phyloP scores from a whole-genome alignment of 2,888 invertebrate genomes.

The Blastobasis adustella region DNA sequence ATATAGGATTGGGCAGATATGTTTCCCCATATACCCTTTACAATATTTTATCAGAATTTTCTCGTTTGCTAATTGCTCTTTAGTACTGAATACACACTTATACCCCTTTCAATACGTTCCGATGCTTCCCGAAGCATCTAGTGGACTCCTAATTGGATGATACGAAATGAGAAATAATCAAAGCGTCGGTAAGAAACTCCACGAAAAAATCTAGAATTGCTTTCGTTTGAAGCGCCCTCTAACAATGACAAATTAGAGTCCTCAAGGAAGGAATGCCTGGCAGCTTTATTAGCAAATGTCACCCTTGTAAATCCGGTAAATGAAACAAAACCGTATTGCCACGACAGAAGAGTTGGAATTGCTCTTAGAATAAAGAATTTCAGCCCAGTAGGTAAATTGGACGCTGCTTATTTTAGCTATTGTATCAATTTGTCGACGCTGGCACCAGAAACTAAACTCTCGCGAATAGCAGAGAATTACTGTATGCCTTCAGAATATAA shows the following conservation, averaged over 20 bases:
- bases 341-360: slow-evolving; percentile 31
- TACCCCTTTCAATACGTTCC: too few species aligned
- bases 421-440: slow-evolving; percentile 36
- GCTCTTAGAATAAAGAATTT: slow-evolving; percentile 9
- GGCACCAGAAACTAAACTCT: slow-evolving; percentile 17
- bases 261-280: slow-evolving; percentile 48
- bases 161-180: slow-evolving; percentile 43
- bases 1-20: too few species aligned
- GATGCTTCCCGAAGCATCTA: slow-evolving; percentile 12
- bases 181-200: slow-evolving; percentile 4
- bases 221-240: slow-evolving; percentile 53
- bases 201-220: slow-evolving; percentile 34
- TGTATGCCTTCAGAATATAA: too few species aligned
- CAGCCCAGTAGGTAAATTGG: slow-evolving; percentile 14
- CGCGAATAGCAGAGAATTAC: slow-evolving; percentile 6
- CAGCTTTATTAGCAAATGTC: slow-evolving; percentile 57
- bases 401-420: slow-evolving; percentile 26
- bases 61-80: too few species aligned
- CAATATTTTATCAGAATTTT: too few species aligned
- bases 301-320: slow-evolving; percentile 34
- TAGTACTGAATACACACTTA: too few species aligned
- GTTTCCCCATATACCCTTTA: too few species aligned
- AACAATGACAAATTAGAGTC: slow-evolving; percentile 65
- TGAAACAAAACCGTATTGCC: slow-evolving; percentile 33
- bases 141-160: slow-evolving; percentile 31